Percentiles rank a stretch among this genome's conserved stretches.
These are phyloP conservation scores for Macropis europaea DNA, from an alignment of 2,888 invertebrate genomes.

Conservation along the genomic window DNA sequence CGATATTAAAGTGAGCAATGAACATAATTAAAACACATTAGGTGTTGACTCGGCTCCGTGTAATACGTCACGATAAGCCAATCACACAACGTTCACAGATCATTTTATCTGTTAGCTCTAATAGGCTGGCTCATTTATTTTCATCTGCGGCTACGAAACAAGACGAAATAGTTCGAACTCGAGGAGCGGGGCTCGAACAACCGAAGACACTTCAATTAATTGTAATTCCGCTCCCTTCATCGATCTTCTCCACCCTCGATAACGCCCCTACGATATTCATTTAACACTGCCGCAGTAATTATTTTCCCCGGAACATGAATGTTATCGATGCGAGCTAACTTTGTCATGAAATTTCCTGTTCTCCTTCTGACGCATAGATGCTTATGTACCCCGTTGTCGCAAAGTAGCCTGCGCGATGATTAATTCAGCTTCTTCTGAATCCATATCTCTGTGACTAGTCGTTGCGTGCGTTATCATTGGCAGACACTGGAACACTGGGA, in stretches of 20 bases:
- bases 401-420: background rate
- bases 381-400: background rate
- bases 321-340: conserved; percentile 4
- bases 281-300: conserved; percentile 40
- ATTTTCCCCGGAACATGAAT: conserved; percentile 5
- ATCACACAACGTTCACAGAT: conserved; percentile 38
- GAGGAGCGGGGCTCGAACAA: conserved; percentile 6
- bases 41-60: background rate
- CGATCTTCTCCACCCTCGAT: conserved; percentile 51
- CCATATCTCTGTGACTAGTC: conserved; percentile 34
- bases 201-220: conserved; percentile 53
- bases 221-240: conserved; percentile 49
- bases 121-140: conserved; percentile 56
- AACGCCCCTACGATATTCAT: conserved; percentile 30
- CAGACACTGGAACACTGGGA: conserved; percentile 14
- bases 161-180: conserved; percentile 21
- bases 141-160: conserved; percentile 17
- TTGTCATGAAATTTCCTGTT: background rate
- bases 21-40: conserved; percentile 2
- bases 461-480: conserved; percentile 28
- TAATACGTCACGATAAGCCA: conserved; percentile 2
- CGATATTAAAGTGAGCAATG: too few species aligned
- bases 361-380: conserved; percentile 5
- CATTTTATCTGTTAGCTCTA: conserved; percentile 58
- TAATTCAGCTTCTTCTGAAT: conserved; percentile 22